Conservation (phyloP, 2,888 invertebrate genomes). For the Chrysomela aeneicollis region DNA sequence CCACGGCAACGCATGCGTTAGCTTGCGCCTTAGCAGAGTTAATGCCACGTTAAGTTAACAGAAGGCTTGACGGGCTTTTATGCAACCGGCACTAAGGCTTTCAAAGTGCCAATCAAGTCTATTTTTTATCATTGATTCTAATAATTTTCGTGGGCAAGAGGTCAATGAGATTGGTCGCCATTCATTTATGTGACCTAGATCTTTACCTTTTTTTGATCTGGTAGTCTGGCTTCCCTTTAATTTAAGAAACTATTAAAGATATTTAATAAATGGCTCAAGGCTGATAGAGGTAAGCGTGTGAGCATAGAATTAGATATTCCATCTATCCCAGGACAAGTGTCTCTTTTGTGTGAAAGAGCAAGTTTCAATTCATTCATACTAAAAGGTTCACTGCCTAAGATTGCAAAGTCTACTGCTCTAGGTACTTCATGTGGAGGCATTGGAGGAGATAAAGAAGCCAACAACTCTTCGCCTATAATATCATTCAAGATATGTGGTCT, state of each 20-base stretch:
- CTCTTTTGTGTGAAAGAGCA: not conserved
- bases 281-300: not conserved
- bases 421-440: not conserved
- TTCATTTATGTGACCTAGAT: not conserved
- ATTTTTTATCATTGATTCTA: slow-evolving; percentile 12
- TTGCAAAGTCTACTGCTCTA: not conserved
- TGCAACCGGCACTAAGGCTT: too few species aligned
- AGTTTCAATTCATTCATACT: not conserved
- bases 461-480: not conserved
- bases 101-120: slow-evolving; percentile 12
- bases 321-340: too few species aligned
- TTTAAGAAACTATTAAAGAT: not conserved
- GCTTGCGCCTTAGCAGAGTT: too few species aligned
- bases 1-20: too few species aligned
- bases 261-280: not conserved
- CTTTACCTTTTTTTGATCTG: not conserved
- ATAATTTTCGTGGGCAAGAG: slow-evolving; percentile 1
- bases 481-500: not conserved
- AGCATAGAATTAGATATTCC: too few species aligned
- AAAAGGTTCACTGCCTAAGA: not conserved
- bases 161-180: slow-evolving; percentile 12
- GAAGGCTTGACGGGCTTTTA: too few species aligned
- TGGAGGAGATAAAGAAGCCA: not conserved
- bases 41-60: too few species aligned
- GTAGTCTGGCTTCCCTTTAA: not conserved